These are phyloP conservation scores for Drosophila formosana DNA, from an alignment of 2,888 invertebrate species.

Conservation along the genomic window DNA sequence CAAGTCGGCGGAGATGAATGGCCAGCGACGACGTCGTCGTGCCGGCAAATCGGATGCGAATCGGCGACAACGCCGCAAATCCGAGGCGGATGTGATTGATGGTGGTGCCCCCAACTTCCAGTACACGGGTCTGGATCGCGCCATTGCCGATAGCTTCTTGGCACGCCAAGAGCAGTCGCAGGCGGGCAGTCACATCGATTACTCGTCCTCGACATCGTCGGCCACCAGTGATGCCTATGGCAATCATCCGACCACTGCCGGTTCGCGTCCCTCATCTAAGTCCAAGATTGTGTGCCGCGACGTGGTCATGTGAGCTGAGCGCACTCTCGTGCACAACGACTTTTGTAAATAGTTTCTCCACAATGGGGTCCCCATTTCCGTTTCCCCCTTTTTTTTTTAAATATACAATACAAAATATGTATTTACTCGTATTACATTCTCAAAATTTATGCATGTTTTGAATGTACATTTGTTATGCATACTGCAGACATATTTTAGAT, in stretches of 20 bases:
- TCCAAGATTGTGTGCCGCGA: slow-evolving; percentile 83
- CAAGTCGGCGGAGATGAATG: slow-evolving; percentile 73
- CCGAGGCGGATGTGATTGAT: slow-evolving; percentile 83
- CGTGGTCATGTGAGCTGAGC: slow-evolving; percentile 76
- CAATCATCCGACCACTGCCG: slow-evolving; percentile 17
- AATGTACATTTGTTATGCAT: slow-evolving; percentile 2
- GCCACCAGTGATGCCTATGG: slow-evolving; percentile 65
- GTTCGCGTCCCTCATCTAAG: slow-evolving; percentile 69
- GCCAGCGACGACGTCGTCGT: slow-evolving; percentile 71
- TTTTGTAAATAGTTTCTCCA: slow-evolving; percentile 61
- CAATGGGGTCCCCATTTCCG: background rate
- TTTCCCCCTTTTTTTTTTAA: slow-evolving; percentile 10
- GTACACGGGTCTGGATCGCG: slow-evolving; percentile 84
- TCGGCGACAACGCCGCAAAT: slow-evolving; percentile 83
- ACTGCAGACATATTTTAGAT: background rate
- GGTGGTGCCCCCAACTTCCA: slow-evolving; percentile 83
- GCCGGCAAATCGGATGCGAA: slow-evolving; percentile 74
- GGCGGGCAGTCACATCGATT: slow-evolving; percentile 82
- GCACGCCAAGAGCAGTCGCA: slow-evolving; percentile 83
- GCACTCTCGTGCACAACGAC: background rate
- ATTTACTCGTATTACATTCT: background rate
- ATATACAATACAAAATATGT: slow-evolving; percentile 4
- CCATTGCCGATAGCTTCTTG: slow-evolving; percentile 84
- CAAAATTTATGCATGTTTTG: background rate
- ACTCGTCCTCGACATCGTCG: slow-evolving; percentile 81